These are phyloP conservation scores for Penaeus vannamei DNA, from an alignment of 1,140 invertebrate species.

Conservation along the genomic window DNA sequence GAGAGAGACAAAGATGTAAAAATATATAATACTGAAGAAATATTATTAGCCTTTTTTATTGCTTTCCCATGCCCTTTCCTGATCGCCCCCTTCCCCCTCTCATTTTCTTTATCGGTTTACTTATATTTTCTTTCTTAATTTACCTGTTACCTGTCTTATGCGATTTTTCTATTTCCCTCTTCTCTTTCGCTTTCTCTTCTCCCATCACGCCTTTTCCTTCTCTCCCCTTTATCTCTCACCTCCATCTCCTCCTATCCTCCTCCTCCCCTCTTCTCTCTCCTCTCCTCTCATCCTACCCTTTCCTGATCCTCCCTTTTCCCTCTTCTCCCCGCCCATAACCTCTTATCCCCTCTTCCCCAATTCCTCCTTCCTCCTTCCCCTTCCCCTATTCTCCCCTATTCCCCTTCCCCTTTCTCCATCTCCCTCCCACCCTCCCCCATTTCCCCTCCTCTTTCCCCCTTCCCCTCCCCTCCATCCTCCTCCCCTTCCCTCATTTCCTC, in stretches of 20 bases:
- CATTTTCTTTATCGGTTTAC: neutral
- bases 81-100: too few relatives aligned
- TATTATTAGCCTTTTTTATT: too few relatives aligned
- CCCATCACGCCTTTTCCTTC: neutral
- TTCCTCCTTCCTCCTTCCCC: neutral
- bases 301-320: neutral
- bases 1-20: too few relatives aligned
- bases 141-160: neutral
- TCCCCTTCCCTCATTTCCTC: too few relatives aligned
- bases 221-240: neutral
- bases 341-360: too few relatives aligned
- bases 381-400: neutral
- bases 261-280: neutral
- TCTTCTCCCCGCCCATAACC: neutral
- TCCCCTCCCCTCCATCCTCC: too few relatives aligned
- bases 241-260: neutral
- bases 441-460: too few relatives aligned
- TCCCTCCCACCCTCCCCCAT: neutral
- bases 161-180: neutral
- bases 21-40: too few relatives aligned
- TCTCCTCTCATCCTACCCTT: too few relatives aligned
- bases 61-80: too few relatives aligned
- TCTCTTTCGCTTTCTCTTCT: neutral
- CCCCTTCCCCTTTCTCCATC: neutral
- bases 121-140: neutral